Evolutionary conservation across 2,797 vertebrate species (phyloP).

Genomic region (Urophycis tenuis): DNA sequence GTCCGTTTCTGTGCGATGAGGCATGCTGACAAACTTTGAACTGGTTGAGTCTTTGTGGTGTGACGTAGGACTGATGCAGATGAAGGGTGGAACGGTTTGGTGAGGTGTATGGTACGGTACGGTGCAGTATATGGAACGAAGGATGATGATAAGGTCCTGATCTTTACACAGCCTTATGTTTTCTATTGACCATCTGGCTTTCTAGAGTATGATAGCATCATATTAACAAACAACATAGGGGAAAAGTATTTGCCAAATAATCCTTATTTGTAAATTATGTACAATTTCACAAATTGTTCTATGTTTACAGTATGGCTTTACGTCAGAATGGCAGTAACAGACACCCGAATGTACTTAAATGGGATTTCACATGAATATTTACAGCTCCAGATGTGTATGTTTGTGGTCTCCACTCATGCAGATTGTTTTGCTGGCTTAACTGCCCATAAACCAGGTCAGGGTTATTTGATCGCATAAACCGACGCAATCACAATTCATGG

Average conservation of each 20-base stretch:
- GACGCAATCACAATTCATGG: not conserved
- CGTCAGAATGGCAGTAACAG: not conserved
- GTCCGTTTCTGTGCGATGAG: not conserved
- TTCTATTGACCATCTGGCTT: not conserved
- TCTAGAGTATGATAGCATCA: not conserved
- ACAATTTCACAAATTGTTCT: not conserved
- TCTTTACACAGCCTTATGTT: not conserved
- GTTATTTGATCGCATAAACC: not conserved
- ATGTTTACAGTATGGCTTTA: not conserved
- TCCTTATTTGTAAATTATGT: not conserved
- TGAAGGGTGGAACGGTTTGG: not conserved
- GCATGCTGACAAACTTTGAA: not conserved
- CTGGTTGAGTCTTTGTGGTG: not conserved
- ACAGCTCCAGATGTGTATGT: not conserved
- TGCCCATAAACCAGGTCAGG: not conserved
- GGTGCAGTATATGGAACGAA: not conserved
- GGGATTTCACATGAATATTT: not conserved
- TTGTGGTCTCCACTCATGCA: not conserved
- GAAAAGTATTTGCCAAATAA: too few species aligned
- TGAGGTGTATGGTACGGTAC: not conserved
- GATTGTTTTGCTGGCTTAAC: not conserved
- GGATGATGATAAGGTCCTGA: not conserved
- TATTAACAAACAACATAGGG: too few species aligned
- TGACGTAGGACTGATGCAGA: not conserved
- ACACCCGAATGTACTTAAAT: not conserved